Percentiles rank a stretch among this genome's conserved stretches.
Conservation (phyloP, 2,797 vertebrate species). For the Aythya fuligula region DNA sequence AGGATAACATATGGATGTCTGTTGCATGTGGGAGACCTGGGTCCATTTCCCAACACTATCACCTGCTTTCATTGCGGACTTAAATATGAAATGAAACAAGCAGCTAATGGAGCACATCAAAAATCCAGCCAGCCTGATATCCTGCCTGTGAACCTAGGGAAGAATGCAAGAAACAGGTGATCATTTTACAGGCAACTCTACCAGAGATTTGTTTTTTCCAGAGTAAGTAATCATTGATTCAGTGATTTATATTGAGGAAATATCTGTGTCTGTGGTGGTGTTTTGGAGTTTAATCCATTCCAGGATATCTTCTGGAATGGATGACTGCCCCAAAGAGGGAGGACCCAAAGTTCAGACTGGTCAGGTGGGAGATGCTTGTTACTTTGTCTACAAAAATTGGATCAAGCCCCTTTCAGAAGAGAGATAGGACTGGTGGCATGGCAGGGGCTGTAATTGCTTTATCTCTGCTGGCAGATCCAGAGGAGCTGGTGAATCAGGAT, state of each 20-base stretch:
- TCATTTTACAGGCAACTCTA: neutral
- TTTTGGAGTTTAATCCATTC: neutral
- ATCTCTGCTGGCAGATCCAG: neutral
- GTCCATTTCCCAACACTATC: neutral
- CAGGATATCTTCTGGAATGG: neutral
- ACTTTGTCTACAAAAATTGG: neutral
- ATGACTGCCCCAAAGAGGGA: neutral
- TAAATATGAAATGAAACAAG: neutral
- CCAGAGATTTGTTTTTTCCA: neutral
- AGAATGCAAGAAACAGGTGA: neutral
- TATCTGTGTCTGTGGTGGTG: fast-evolving
- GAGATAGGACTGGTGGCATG: fast-evolving
- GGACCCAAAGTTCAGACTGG: fast-evolving
- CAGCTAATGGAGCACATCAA: neutral
- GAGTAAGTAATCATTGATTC: neutral
- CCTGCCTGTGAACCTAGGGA: neutral
- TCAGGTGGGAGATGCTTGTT: neutral
- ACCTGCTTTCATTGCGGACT: neutral
- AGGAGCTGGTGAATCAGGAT: neutral
- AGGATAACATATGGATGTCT: neutral
- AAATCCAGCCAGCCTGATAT: neutral
- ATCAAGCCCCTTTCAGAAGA: neutral
- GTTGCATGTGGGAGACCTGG: neutral
- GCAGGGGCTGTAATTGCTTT: fast-evolving
- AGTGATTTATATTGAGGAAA: neutral